Conservation (phyloP, 2,888 invertebrate genomes). For the Camponotus fellah region DNA sequence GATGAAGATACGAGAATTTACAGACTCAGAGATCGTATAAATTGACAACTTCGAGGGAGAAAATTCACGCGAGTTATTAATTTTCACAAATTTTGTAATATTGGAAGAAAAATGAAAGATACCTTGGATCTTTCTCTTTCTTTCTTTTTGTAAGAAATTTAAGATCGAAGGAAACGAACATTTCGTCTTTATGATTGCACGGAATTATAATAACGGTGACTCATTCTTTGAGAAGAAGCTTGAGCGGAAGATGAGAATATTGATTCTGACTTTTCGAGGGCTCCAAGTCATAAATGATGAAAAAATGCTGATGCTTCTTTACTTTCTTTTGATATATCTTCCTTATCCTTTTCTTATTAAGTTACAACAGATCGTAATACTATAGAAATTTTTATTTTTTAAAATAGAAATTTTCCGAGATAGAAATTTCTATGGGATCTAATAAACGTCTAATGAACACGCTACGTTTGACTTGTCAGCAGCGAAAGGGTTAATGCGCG, state of each 20-base stretch:
- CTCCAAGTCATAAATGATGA: constrained; percentile 16
- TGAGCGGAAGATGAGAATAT: constrained; percentile 36
- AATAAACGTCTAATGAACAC: constrained; percentile 38
- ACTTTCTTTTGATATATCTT: neutral
- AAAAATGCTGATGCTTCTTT: constrained; percentile 26
- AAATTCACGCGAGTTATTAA: neutral
- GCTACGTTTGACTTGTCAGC: constrained; percentile 15
- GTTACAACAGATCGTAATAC: neutral
- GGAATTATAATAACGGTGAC: constrained; percentile 24
- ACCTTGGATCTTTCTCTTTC: neutral
- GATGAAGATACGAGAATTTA: constrained; percentile 29
- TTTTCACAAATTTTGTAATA: neutral
- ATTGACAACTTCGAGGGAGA: neutral
- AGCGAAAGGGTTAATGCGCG: constrained; percentile 43
- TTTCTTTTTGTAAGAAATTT: neutral
- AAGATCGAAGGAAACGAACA: neutral
- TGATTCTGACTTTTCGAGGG: constrained; percentile 26
- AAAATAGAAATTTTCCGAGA: too few relatives aligned
- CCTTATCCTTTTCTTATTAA: neutral
- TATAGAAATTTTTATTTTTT: neutral
- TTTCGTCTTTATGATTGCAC: neutral
- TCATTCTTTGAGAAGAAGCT: constrained; percentile 30
- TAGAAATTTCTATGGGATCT: neutral
- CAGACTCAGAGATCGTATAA: neutral
- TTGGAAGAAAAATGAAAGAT: neutral